Conservation (phyloP, 2,797 vertebrate species). For the Vespertilio murinus region DNA sequence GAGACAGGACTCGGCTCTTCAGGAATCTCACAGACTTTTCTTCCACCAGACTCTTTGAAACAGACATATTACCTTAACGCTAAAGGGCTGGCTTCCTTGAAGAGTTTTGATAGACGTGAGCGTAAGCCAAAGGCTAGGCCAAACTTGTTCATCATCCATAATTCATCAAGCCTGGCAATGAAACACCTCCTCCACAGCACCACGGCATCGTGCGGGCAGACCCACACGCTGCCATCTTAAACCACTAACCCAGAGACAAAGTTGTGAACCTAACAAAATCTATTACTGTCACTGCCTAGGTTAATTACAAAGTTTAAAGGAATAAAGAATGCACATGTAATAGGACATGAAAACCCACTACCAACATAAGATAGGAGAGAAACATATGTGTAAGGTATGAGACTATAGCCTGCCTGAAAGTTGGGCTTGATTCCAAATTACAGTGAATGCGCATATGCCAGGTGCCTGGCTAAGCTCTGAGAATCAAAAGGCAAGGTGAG, state of each 20-base stretch:
- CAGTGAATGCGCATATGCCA: neutral
- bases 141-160: neutral
- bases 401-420: neutral
- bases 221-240: neutral
- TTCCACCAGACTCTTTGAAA: slow-evolving; percentile 44
- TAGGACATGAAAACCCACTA: neutral
- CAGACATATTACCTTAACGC: slow-evolving; percentile 12
- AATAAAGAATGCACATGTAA: neutral
- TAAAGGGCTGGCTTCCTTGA: neutral
- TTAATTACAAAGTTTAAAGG: neutral
- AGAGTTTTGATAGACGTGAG: neutral
- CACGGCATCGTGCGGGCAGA: neutral
- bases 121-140: neutral
- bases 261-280: neutral
- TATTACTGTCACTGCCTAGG: neutral
- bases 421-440: neutral
- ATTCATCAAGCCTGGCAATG: neutral
- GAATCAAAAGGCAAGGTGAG: neutral
- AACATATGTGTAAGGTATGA: neutral
- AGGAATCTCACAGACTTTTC: slow-evolving; percentile 46
- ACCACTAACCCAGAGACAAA: neutral
- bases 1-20: slow-evolving; percentile 29
- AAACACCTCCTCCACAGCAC: neutral
- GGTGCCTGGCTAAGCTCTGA: neutral
- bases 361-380: neutral